phyloP scores from a whole-genome alignment of 2,113 vertebrate genomes.

The Ploceus nigricollis region DNA sequence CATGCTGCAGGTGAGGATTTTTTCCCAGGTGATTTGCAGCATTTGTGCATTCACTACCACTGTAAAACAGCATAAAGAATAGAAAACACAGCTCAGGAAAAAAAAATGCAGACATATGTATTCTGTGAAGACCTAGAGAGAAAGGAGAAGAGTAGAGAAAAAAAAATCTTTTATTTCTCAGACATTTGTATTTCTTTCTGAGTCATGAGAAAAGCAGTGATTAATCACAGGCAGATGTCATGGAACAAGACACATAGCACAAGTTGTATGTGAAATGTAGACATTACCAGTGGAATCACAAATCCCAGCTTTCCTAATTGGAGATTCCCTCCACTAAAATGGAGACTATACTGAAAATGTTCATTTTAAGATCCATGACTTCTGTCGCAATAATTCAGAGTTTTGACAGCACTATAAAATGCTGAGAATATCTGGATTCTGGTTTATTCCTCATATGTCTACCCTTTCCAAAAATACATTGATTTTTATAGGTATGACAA shows the following conservation, averaged over 20 bases:
- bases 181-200: background rate
- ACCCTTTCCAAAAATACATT: conserved; percentile 26
- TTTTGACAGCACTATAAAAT: conserved; percentile 15
- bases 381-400: background rate
- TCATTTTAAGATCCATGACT: background rate
- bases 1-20: background rate
- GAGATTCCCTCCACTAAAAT: background rate
- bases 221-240: conserved; percentile 9
- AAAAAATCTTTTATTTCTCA: background rate
- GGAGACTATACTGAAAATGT: background rate
- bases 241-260: background rate
- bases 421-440: conserved; percentile 22
- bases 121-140: background rate
- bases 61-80: background rate
- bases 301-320: conserved; percentile 21
- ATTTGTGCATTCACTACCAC: background rate
- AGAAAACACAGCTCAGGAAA: background rate
- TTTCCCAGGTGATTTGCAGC: background rate
- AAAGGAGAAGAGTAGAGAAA: background rate
- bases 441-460: conserved; percentile 12
- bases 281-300: background rate
- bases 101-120: background rate
- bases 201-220: background rate
- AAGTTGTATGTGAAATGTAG: background rate
- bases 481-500: conserved; percentile 57